phyloP scores from a whole-genome alignment of 2,113 vertebrate species.

The Alexandromys fortis region DNA sequence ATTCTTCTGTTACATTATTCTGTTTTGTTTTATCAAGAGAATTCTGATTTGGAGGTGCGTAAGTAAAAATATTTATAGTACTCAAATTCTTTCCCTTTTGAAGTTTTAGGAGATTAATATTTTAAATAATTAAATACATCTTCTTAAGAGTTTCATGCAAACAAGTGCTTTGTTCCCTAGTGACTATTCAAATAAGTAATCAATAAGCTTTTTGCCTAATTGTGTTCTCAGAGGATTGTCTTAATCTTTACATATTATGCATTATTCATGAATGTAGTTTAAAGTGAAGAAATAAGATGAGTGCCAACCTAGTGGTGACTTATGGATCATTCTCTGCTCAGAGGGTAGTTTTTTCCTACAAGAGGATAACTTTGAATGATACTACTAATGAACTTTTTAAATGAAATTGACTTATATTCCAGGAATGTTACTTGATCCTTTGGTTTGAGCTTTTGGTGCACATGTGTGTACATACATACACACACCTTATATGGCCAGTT shows the following conservation, averaged over 20 bases:
- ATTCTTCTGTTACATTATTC: neutral
- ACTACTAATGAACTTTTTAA: slow-evolving; percentile 45
- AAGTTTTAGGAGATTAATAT: slow-evolving; percentile 70
- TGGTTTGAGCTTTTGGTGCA: slow-evolving; percentile 58
- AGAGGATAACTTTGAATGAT: slow-evolving; percentile 56
- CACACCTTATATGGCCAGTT: slow-evolving; percentile 20
- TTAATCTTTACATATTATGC: slow-evolving; percentile 57
- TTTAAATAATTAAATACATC: slow-evolving; percentile 78
- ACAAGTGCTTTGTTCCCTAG: slow-evolving; percentile 68
- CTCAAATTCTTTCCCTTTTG: slow-evolving; percentile 74
- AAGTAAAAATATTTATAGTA: slow-evolving; percentile 67
- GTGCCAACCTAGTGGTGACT: slow-evolving; percentile 36
- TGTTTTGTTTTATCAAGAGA: slow-evolving; percentile 67
- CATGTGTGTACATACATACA: neutral
- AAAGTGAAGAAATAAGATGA: slow-evolving; percentile 60
- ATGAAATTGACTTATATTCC: slow-evolving; percentile 55
- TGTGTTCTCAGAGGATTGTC: slow-evolving; percentile 70
- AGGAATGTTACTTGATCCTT: slow-evolving; percentile 53
- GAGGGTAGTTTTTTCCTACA: neutral
- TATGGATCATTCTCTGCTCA: slow-evolving; percentile 62
- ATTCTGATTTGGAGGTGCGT: slow-evolving; percentile 67
- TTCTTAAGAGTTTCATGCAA: slow-evolving; percentile 69
- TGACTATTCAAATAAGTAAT: slow-evolving; percentile 80
- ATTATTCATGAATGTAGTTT: slow-evolving; percentile 70
- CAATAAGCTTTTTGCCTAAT: slow-evolving; percentile 78